phyloP scores from a whole-genome alignment of 2,797 vertebrate species.

The Scyliorhinus canicula region DNA sequence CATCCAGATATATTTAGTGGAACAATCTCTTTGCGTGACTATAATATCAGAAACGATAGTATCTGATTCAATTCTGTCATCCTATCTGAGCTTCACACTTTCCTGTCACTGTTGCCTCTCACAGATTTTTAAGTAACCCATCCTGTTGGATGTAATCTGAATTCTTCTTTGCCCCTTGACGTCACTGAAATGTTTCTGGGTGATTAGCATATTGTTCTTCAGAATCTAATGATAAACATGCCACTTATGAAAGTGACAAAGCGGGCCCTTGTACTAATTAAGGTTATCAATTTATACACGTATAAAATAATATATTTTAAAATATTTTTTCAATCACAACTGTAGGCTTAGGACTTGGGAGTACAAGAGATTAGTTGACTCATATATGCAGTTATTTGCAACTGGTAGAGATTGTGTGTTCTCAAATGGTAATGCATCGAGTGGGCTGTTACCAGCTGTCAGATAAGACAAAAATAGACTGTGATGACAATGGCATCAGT shows the following conservation, averaged over 20 bases:
- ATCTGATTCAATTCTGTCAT: neutral
- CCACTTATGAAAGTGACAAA: slow-evolving; percentile 49
- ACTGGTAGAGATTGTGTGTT: neutral
- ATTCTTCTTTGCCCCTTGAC: slow-evolving; percentile 61
- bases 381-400: slow-evolving; percentile 35
- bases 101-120: slow-evolving; percentile 34
- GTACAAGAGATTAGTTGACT: slow-evolving; percentile 21
- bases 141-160: slow-evolving; percentile 51
- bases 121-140: slow-evolving; percentile 49
- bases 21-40: neutral
- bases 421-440: slow-evolving; percentile 42
- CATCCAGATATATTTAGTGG: neutral
- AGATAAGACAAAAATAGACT: slow-evolving; percentile 64
- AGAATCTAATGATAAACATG: slow-evolving; percentile 68
- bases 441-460: slow-evolving; percentile 49
- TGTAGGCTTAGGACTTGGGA: neutral
- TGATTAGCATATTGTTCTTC: slow-evolving; percentile 65
- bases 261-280: neutral
- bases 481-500: slow-evolving; percentile 54
- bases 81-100: slow-evolving; percentile 46
- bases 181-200: slow-evolving; percentile 58
- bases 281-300: neutral
- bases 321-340: neutral
- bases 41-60: neutral
- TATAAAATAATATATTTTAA: slow-evolving; percentile 8